Evolutionary conservation across 2,888 invertebrate species (phyloP).

Genomic region (Hirtodrosophila duncani): DNA sequence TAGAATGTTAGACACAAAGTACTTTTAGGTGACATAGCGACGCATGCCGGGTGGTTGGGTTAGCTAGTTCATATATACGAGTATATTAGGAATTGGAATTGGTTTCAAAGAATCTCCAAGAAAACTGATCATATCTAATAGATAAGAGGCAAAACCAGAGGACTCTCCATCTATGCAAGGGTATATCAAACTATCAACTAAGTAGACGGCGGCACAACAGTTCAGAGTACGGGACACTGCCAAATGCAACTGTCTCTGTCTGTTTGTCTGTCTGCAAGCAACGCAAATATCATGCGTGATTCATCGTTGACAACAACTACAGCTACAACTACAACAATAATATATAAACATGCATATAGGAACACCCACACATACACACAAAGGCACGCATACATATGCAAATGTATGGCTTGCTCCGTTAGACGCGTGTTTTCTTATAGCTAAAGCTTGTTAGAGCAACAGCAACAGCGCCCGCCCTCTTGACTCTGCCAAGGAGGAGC

Average conservation of each 20-base stretch:
- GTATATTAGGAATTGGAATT: no score
- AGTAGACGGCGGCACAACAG: conserved; percentile 39
- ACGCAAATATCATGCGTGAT: conserved; percentile 63
- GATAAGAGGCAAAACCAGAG: no score
- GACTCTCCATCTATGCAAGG: no score
- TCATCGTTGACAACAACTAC: conserved; percentile 46
- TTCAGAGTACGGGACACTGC: conserved; percentile 32
- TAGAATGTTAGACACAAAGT: no score
- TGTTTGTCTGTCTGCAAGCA: no score
- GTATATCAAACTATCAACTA: no score
- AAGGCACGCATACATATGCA: conserved; percentile 40
- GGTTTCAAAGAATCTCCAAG: no score
- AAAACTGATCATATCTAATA: no score
- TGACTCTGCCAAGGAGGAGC: not conserved
- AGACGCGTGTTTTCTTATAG: conserved; percentile 22
- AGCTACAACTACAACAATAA: conserved; percentile 10
- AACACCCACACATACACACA: conserved; percentile 49
- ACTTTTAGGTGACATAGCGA: no score
- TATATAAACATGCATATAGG: conserved; percentile 22
- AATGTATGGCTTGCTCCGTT: conserved; percentile 28
- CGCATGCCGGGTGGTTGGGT: no score
- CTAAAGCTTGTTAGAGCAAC: conserved; percentile 23
- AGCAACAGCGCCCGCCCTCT: conserved; percentile 9
- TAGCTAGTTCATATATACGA: no score
- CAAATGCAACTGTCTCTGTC: conserved; percentile 31